Conservation (phyloP, 2,888 invertebrate genomes). For the Pollenia griseotomentosa region DNA sequence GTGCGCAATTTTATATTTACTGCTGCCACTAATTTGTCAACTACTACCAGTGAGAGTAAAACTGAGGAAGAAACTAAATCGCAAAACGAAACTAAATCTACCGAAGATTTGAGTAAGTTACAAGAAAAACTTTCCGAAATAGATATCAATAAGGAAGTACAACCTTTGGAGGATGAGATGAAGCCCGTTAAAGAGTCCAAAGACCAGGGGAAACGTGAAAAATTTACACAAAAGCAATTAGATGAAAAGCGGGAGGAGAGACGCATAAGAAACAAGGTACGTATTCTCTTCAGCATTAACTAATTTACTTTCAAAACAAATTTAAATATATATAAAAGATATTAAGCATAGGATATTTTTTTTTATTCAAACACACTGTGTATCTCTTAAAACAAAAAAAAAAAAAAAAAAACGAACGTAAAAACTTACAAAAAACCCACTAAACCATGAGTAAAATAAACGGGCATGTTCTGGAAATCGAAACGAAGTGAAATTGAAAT, state of each 20-base stretch:
- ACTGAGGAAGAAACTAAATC: constrained; percentile 9
- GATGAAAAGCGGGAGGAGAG: constrained; percentile 78
- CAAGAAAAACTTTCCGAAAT: constrained; percentile 45
- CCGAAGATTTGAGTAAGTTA: constrained; percentile 46
- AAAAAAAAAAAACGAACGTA: too few relatives aligned
- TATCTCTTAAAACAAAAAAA: too few relatives aligned
- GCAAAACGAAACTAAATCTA: constrained; percentile 29
- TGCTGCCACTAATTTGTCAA: constrained; percentile 72
- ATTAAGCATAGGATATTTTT: too few relatives aligned
- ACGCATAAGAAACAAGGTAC: constrained; percentile 83
- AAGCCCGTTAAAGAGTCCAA: not conserved
- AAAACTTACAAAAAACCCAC: too few relatives aligned
- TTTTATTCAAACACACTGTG: too few relatives aligned
- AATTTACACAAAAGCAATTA: constrained; percentile 72
- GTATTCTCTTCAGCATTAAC: too few relatives aligned
- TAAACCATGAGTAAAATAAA: too few relatives aligned
- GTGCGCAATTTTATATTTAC: constrained; percentile 78
- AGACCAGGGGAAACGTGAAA: constrained; percentile 74
- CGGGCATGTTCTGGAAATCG: too few relatives aligned
- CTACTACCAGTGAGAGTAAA: constrained; percentile 13
- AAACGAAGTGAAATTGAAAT: too few relatives aligned
- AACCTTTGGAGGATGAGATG: constrained; percentile 11
- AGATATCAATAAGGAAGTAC: constrained; percentile 39
- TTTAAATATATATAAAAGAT: too few relatives aligned
- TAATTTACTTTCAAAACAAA: too few relatives aligned